Evolutionary conservation across 2,113 vertebrate species (phyloP), one percentile per base, ranked within the genome.

Genomic region (Dendropsophus ebraccatus): DNA sequence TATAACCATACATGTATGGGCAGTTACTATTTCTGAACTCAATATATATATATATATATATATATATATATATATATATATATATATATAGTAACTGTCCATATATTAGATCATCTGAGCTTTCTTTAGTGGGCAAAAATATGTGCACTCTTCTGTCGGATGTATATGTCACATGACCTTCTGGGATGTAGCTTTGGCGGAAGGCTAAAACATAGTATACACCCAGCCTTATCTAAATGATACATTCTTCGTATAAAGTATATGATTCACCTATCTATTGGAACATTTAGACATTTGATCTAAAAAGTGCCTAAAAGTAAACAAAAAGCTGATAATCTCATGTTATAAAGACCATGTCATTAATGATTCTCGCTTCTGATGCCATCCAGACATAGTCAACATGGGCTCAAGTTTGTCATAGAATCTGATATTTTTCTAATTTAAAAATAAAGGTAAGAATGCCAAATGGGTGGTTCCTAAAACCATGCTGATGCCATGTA

Each of bases 241-340:
- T 62, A 13, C 1, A 28, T 65, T 25, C 13, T 35, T 69, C 35
- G 9, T 35, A 21, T 35, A 35, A 69, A 69, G 8, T 41, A 65
- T 13, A 65, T 28, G 25, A 35, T 32, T 69, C 14, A 7, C 65
- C n/a, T 19, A 30, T 19, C 30, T 35, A 19, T 32, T 13, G 30
- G 5, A 35, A 69, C 16, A 19, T 69, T 69, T 9, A 62, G 12
- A 12, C 25, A 1, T 19, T 69, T 67, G 35, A 69, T 5, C 32
- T 2, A 35, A 69, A 67, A 69, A 69, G 65, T 69, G 65, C 65
- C 65, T 69, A 69, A 37, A 69, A 69, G 65, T 1, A 69, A 69
- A 6, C 16, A 32, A 32, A 67, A 67, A 67, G 28, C 25, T 17
- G n/a, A 9, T 21, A 35, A 69, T 14, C 65, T 69, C 65, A 69